phyloP scores from a whole-genome alignment of 2,888 invertebrate species.

The Sarcophaga carnaria region DNA sequence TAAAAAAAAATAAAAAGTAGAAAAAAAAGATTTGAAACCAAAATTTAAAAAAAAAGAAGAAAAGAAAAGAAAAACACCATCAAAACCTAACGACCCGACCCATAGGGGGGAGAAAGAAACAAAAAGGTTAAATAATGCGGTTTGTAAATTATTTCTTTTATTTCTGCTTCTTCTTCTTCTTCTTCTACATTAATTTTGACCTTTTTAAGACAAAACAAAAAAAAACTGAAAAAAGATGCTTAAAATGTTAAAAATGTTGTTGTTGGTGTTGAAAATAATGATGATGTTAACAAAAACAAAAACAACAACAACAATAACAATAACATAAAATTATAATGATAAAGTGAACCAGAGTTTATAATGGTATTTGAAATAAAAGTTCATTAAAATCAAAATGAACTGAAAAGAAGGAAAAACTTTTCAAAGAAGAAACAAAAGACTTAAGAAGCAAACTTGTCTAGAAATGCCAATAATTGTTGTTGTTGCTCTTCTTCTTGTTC shows the following conservation, averaged over 20 bases:
- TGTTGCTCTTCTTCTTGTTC: not conserved
- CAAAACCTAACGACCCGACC: too few species aligned
- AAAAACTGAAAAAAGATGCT: not conserved
- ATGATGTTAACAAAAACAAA: conserved; percentile 31
- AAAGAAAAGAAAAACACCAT: not conserved
- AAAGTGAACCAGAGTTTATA: not conserved
- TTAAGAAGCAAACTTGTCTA: conserved; percentile 55
- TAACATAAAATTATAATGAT: conserved; percentile 26
- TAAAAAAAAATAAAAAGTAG: conserved; percentile 9
- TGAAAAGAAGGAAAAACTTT: conserved; percentile 10
- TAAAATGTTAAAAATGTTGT: not conserved
- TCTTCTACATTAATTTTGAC: conserved; percentile 48
- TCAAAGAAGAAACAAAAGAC: conserved; percentile 45
- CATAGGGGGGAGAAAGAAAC: not conserved
- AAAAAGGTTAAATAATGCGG: conserved; percentile 55
- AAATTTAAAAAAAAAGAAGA: conserved; percentile 9
- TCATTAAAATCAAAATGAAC: conserved; percentile 25
- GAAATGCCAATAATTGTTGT: conserved; percentile 36
- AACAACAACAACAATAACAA: not conserved
- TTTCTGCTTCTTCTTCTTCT: not conserved
- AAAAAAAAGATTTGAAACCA: conserved; percentile 17
- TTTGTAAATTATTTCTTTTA: conserved; percentile 48
- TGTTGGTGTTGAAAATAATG: conserved; percentile 41
- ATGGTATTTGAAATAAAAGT: conserved; percentile 50
- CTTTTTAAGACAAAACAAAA: conserved; percentile 22